These are phyloP conservation scores for Tragelaphus imberbis DNA, from an alignment of 2,113 vertebrate species.

Conservation along the genomic window DNA sequence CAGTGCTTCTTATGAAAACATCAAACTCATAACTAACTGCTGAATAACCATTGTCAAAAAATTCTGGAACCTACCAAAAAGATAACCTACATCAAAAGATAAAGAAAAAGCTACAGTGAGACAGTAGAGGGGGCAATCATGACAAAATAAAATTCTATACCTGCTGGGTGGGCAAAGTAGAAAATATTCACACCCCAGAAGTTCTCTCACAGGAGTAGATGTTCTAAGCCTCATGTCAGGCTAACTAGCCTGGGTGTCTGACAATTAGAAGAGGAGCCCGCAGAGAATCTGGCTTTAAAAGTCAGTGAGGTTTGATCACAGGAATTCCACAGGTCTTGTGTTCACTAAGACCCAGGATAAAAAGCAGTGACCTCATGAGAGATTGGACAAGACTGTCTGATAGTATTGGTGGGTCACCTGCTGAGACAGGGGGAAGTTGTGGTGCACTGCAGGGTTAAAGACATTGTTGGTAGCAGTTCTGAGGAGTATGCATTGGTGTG, in stretches of 20 bases:
- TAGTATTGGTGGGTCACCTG: not conserved
- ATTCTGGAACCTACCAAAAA: not conserved
- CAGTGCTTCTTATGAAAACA: not conserved
- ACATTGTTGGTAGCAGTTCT: not conserved
- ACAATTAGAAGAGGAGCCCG: not conserved
- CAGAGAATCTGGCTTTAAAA: not conserved
- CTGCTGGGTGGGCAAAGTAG: not conserved
- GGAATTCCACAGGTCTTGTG: not conserved
- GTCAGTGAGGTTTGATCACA: not conserved
- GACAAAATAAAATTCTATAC: not conserved
- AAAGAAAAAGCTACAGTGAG: not conserved
- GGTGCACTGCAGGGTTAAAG: not conserved
- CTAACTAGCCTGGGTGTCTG: not conserved
- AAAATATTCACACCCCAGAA: not conserved
- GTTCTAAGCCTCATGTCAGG: not conserved
- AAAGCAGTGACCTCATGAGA: too few species aligned
- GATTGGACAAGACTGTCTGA: too few species aligned
- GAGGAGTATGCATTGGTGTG: not conserved
- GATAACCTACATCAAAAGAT: not conserved
- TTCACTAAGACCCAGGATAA: not conserved
- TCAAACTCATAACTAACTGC: not conserved
- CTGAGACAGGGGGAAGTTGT: not conserved
- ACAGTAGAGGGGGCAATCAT: not conserved
- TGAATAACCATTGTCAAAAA: not conserved
- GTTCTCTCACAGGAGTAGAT: not conserved